phyloP scores from a whole-genome alignment of 2,888 invertebrate species.

The Tipula confusa region DNA sequence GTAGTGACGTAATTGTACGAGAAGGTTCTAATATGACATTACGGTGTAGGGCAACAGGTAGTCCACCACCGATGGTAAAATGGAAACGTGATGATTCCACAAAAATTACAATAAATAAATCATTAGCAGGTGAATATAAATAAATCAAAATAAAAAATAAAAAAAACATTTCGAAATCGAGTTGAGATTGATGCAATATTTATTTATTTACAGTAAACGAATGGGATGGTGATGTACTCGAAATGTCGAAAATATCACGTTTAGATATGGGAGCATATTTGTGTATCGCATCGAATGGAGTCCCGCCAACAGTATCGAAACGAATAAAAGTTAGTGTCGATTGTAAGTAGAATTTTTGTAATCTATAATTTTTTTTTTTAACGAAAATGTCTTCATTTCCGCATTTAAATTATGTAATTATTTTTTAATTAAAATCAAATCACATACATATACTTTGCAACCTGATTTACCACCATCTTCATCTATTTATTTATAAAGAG shows the following conservation, averaged over 20 bases:
- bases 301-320: slow-evolving; percentile 86
- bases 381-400: background rate
- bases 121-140: slow-evolving; percentile 61
- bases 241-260: slow-evolving; percentile 78
- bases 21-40: slow-evolving; percentile 86
- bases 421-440: background rate
- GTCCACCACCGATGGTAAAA: slow-evolving; percentile 81
- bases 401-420: slow-evolving; percentile 3
- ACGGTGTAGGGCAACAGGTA: slow-evolving; percentile 84
- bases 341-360: slow-evolving; percentile 63
- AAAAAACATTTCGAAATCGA: too few species aligned
- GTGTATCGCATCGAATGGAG: slow-evolving; percentile 79
- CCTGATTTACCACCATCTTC: background rate
- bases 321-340: slow-evolving; percentile 90
- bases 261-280: slow-evolving; percentile 89
- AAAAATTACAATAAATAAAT: slow-evolving; percentile 81
- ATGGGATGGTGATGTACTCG: slow-evolving; percentile 79
- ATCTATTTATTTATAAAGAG: background rate
- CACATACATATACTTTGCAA: background rate
- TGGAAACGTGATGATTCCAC: slow-evolving; percentile 89
- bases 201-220: slow-evolving; percentile 62
- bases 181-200: background rate
- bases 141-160: background rate
- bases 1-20: slow-evolving; percentile 85
- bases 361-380: background rate